phyloP scores from a whole-genome alignment of 2,797 vertebrate genomes.

The Acrocephalus scirpaceus region DNA sequence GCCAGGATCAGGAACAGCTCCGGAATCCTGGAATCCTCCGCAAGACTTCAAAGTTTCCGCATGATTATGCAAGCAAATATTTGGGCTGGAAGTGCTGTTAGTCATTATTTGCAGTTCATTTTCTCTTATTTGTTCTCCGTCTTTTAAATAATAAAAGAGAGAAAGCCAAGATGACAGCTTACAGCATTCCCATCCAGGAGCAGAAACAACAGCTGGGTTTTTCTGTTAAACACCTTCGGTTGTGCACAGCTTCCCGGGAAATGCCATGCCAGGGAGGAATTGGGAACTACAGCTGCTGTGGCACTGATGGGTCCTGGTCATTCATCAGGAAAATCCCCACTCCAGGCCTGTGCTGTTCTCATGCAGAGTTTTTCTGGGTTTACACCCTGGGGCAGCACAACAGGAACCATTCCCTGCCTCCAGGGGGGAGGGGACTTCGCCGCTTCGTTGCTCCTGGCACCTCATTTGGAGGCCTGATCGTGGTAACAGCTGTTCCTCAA shows the following conservation, averaged over 20 bases:
- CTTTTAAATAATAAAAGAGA: slow-evolving; percentile 53
- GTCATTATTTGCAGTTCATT: slow-evolving; percentile 69
- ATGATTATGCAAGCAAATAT: slow-evolving; percentile 49
- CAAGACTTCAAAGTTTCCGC: neutral
- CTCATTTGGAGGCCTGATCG: neutral
- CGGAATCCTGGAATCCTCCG: neutral
- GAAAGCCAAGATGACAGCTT: slow-evolving; percentile 19
- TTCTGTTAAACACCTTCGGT: neutral
- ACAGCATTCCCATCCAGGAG: neutral
- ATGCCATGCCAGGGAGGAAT: neutral
- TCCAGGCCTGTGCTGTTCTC: neutral
- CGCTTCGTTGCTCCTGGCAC: neutral
- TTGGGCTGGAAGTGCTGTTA: slow-evolving; percentile 39
- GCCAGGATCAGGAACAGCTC: neutral
- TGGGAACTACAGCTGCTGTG: neutral
- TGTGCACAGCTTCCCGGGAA: neutral
- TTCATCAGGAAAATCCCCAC: neutral
- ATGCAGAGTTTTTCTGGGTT: neutral
- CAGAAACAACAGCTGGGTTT: neutral
- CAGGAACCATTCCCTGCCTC: neutral
- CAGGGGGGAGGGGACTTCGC: neutral
- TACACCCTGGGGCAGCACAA: neutral
- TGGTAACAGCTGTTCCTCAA: neutral
- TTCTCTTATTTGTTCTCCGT: slow-evolving; percentile 63
- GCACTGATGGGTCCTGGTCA: neutral